Percentiles rank a stretch among this genome's conserved stretches.
phyloP scores from a whole-genome alignment of 2,113 vertebrate species.

The Dascyllus trimaculatus region DNA sequence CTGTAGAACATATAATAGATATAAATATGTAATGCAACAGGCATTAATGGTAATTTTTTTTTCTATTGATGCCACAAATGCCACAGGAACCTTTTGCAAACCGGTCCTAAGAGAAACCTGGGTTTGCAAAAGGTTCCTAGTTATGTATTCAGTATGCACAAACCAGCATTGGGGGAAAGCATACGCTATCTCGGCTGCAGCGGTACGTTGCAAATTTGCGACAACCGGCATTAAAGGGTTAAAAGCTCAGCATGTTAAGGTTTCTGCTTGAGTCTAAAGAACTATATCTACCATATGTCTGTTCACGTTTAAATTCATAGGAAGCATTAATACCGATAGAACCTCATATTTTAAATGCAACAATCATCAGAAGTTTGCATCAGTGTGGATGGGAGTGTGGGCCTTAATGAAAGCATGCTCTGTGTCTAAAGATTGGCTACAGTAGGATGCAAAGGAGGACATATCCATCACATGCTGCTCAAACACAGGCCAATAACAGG shows the following conservation, averaged over 20 bases:
- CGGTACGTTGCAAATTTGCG: too few species aligned
- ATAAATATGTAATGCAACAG: too few species aligned
- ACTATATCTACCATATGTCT: neutral
- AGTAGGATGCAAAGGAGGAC: constrained; percentile 52
- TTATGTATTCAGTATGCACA: too few species aligned
- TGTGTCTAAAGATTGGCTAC: constrained; percentile 13
- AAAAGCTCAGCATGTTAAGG: neutral
- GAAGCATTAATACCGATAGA: neutral
- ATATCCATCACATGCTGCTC: constrained; percentile 80
- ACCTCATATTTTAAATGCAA: constrained; percentile 46
- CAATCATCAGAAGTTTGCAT: neutral
- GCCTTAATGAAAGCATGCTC: constrained; percentile 49
- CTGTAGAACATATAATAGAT: too few species aligned
- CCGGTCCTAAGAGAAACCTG: too few species aligned
- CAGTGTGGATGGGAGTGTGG: neutral
- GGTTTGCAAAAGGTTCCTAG: too few species aligned
- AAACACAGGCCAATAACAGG: constrained; percentile 95
- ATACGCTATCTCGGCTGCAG: too few species aligned
- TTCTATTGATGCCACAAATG: too few species aligned
- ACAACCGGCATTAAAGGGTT: too few species aligned
- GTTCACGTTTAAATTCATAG: neutral
- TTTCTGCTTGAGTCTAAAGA: neutral
- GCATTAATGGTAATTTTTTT: too few species aligned
- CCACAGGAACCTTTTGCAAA: too few species aligned
- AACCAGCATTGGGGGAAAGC: too few species aligned